Conservation (phyloP, 1,140 invertebrate species). For the Nylanderia fulva region DNA sequence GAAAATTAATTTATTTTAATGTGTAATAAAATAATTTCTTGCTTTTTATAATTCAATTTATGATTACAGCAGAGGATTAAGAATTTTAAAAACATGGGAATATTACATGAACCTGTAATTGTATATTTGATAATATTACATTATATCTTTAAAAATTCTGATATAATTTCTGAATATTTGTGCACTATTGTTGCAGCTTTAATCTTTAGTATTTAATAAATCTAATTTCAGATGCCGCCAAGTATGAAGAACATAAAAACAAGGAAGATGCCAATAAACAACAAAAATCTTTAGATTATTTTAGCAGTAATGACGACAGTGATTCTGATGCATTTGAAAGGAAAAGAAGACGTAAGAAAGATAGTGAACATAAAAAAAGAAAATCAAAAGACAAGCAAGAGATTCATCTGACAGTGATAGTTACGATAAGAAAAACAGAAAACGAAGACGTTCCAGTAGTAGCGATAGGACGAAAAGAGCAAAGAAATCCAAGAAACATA, state of each 20-base stretch:
- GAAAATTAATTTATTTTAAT: too few relatives aligned
- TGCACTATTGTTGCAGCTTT: too few relatives aligned
- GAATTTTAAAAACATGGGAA: background rate
- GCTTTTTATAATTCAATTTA: too few relatives aligned
- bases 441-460: slow-evolving; percentile 75
- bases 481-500: slow-evolving; percentile 85
- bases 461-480: slow-evolving; percentile 81
- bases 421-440: slow-evolving; percentile 72
- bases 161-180: slow-evolving; percentile 4
- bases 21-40: too few relatives aligned
- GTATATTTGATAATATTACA: background rate
- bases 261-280: slow-evolving; percentile 81
- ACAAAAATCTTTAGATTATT: slow-evolving; percentile 61
- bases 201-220: slow-evolving; percentile 78
- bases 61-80: too few relatives aligned
- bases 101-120: background rate
- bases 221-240: slow-evolving; percentile 88
- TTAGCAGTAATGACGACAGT: slow-evolving; percentile 60
- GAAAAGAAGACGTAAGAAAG: slow-evolving; percentile 56
- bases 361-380: slow-evolving; percentile 72
- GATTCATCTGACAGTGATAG: slow-evolving; percentile 69
- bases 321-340: slow-evolving; percentile 49
- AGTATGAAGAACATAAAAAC: slow-evolving; percentile 90
- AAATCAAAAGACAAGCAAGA: slow-evolving; percentile 42
- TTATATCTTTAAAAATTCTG: slow-evolving; percentile 76